Evolutionary conservation across 2,797 vertebrate genomes (phyloP), one percentile per base, ranked within the genome.

Genomic region (Pangasius larnaudii): DNA sequence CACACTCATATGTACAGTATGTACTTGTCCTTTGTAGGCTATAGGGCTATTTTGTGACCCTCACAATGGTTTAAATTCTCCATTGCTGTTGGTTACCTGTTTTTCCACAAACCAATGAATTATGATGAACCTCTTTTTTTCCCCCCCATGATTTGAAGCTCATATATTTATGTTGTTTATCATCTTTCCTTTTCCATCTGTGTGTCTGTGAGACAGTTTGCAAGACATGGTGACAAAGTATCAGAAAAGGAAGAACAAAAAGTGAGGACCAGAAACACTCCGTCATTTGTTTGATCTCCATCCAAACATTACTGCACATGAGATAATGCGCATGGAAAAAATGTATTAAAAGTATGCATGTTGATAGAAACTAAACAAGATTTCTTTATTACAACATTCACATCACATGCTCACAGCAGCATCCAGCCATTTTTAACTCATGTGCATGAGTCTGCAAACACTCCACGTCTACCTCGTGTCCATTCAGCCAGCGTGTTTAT

Each of bases 151-250:
- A 78, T 8, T 59, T 22, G 6, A 58, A 24, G 53, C 14, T 80
- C 33, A 27, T 59, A 27, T 81, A 39, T 6, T 80, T 33, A 39
- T 61, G 56, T 79, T 86, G 46, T 82, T 80, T 78, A 51, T 24
- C 5, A 30, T 4, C 86, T 88, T 63, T 87, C 78, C 88, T 89
- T 86, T 91, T 89, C 85, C 86, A 85, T 90, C 85, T 90, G 87
- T 92, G 89, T 91, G 89, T 89, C 89, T 94, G 56, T 65, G 63
- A 74, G 87, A 22, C 96, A 99, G 98, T 96, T 95, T 99, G 93
- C 98, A 99, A 97, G 98, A 99, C 95, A 98, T 97, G 98, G 98
- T 99, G 97, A 96, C 98, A 96, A 99, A 99, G 94, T 99, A 98
- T 97, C 98, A 99, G 96, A 99, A 98, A 97, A 96, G 97, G 96